Evolutionary conservation across 2,113 vertebrate species (phyloP), one percentile per base, ranked within the genome.

Genomic region (Psittacara wagleri): DNA sequence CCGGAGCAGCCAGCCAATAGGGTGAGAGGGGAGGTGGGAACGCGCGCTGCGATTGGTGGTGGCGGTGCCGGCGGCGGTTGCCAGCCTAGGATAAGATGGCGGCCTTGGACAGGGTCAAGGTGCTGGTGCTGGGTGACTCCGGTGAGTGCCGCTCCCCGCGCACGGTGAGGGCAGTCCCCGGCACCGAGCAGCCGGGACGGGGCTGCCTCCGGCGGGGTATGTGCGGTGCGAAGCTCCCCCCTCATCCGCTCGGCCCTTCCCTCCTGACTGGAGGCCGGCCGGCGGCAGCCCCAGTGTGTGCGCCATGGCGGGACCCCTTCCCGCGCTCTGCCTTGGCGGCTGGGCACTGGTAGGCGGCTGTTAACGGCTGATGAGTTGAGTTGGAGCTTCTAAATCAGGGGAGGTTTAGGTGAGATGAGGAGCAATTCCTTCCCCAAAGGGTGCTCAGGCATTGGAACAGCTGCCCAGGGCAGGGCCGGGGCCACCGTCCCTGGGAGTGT

Each of bases 101-200:
- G 70, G 98, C 99, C 54, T 95, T 99, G 92, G 99, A 99, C 77
- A 98, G 99, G 68, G 99, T 99, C 10, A 99, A 99, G 97, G 99
- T 99, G 10, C 90, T 99, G 94, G 99, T 99, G 82, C 97, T 99
- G 95, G 99, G 99, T 44, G 99, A 99, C 97, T 99, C 99, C 31
- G 99, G 99, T 99, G 96, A 99, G 98, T 86, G 23, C 18, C 37
- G 31, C 14, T 11, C 33, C 23, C 19, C 24, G 25, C 20, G 23
- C 62, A 7, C 48, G 16, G 22, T 2, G 46, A 19, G 46, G 46
- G 52, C 7, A 8, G 22, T 4, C 10, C 7, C 14, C 63, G 62
- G 25, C 29, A 51, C 17, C 7, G 39, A 16, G 14, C 48, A 8
- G 9, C 13, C 92, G 90, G 89, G 78, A 31, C 6, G 11, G 29